Evolutionary conservation across 2,888 invertebrate genomes (phyloP).

Genomic region (Drosophila histrio): DNA sequence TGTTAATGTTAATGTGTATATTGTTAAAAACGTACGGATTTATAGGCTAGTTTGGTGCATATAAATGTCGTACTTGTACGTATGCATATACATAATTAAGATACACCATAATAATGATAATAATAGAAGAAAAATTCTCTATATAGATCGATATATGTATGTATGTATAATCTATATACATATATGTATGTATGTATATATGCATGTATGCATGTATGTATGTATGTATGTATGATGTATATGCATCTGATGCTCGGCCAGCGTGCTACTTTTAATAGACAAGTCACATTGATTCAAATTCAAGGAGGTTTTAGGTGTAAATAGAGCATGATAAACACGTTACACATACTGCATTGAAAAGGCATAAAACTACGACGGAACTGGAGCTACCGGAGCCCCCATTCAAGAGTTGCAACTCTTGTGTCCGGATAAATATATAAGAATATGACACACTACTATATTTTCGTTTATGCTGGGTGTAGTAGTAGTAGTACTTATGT

Average conservation of each 20-base stretch:
- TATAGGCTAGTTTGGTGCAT: slow-evolving; percentile 49
- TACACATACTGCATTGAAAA: slow-evolving; percentile 32
- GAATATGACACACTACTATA: slow-evolving; percentile 5
- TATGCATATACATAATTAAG: slow-evolving; percentile 43
- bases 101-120: slow-evolving; percentile 41
- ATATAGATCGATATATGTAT: slow-evolving; percentile 42
- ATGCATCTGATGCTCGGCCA: slow-evolving; percentile 74
- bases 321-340: slow-evolving; percentile 36
- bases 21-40: slow-evolving; percentile 68
- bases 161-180: slow-evolving; percentile 38
- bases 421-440: background rate
- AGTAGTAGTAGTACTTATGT: slow-evolving; percentile 29
- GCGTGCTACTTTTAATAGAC: slow-evolving; percentile 74
- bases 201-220: background rate
- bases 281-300: slow-evolving; percentile 80
- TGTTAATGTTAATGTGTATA: slow-evolving; percentile 54
- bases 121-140: slow-evolving; percentile 66
- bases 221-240: slow-evolving; percentile 33
- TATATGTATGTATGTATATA: slow-evolving; percentile 24
- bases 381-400: slow-evolving; percentile 37
- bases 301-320: slow-evolving; percentile 72
- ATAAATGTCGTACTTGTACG: slow-evolving; percentile 37
- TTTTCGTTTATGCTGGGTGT: slow-evolving; percentile 11
- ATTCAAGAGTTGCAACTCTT: slow-evolving; percentile 9
- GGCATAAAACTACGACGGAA: slow-evolving; percentile 64